These are phyloP conservation scores for Graphium colonna DNA, from an alignment of 2,888 invertebrate genomes.

Conservation along the genomic window DNA sequence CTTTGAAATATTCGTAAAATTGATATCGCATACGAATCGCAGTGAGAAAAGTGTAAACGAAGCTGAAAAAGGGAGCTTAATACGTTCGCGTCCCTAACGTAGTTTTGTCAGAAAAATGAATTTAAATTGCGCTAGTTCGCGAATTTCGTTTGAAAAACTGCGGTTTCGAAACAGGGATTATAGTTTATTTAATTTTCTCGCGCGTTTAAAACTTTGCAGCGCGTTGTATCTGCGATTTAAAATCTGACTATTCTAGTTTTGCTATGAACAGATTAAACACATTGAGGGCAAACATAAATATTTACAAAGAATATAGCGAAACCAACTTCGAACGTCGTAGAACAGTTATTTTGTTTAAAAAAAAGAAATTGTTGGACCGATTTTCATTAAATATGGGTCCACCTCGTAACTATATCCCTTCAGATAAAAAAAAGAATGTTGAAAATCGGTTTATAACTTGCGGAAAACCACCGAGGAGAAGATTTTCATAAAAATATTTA, in stretches of 20 bases:
- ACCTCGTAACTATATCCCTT: too few relatives aligned
- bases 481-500: too few relatives aligned
- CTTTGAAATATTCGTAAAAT: background rate
- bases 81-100: slow-evolving; percentile 5
- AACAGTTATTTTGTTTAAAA: too few relatives aligned
- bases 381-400: too few relatives aligned
- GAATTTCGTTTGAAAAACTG: slow-evolving; percentile 19
- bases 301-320: too few relatives aligned
- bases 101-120: slow-evolving; percentile 21
- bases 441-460: too few relatives aligned
- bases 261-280: too few relatives aligned
- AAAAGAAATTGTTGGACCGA: too few relatives aligned
- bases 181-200: slow-evolving; percentile 19
- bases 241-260: background rate
- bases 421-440: too few relatives aligned
- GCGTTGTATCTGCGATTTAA: background rate
- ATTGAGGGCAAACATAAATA: too few relatives aligned
- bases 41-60: background rate
- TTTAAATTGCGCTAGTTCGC: slow-evolving; percentile 21
- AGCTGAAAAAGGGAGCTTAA: slow-evolving; percentile 12
- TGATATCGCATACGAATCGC: background rate
- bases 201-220: slow-evolving; percentile 1
- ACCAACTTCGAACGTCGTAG: too few relatives aligned
- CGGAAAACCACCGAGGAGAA: too few relatives aligned
- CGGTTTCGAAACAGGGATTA: slow-evolving; percentile 14